Conservation (phyloP, 2,888 invertebrate genomes). For the Celastrina argiolus region DNA sequence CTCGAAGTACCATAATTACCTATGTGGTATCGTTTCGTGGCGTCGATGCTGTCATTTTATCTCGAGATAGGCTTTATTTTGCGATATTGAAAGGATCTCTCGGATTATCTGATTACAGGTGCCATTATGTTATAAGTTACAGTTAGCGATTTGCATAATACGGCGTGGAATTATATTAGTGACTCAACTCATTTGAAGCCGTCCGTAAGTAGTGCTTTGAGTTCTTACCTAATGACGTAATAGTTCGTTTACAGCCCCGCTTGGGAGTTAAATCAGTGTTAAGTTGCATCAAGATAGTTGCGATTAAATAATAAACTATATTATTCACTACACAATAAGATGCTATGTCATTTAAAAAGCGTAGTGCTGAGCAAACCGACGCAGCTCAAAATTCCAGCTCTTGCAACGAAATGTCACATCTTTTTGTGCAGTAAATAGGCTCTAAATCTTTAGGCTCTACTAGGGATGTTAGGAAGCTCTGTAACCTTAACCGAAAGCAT, state of each 20-base stretch:
- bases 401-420: no score
- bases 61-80: slow-evolving; percentile 53
- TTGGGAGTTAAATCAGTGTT: background rate
- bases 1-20: slow-evolving; percentile 64
- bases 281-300: no score
- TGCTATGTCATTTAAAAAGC: no score
- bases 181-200: slow-evolving; percentile 12
- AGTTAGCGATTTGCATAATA: slow-evolving; percentile 25
- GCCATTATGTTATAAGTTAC: slow-evolving; percentile 23
- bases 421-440: no score
- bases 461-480: no score
- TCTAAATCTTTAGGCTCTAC: no score
- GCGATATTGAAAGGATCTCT: slow-evolving; percentile 46
- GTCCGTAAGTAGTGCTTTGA: background rate
- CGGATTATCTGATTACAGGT: slow-evolving; percentile 24
- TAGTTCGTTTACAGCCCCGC: background rate
- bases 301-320: no score
- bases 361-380: no score
- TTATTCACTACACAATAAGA: no score
- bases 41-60: slow-evolving; percentile 60
- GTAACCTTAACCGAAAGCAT: no score
- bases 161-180: slow-evolving; percentile 18
- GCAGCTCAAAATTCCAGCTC: no score
- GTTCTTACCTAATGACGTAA: background rate
- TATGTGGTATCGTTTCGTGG: slow-evolving; percentile 58